Conservation (phyloP, 2,113 vertebrate species). For the Pollimyrus isidori region DNA sequence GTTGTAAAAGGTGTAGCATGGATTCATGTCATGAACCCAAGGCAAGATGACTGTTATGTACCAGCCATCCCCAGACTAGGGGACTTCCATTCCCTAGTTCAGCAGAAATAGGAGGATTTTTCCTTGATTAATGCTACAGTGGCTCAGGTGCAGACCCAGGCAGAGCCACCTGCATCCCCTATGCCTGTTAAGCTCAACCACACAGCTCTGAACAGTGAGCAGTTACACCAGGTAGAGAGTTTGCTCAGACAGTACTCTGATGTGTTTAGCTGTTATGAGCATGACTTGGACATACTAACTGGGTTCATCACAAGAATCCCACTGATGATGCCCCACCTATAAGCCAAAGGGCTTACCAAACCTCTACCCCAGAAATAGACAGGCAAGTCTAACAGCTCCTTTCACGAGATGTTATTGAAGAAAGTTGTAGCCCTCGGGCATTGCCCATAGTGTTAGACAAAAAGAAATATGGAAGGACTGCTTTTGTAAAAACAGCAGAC, state of each 20-base stretch:
- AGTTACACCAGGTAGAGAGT: not conserved
- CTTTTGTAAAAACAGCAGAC: too few species aligned
- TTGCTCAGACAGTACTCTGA: not conserved
- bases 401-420: constrained; percentile 20
- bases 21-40: not conserved
- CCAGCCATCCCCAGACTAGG: too few species aligned
- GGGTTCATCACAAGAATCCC: constrained; percentile 9
- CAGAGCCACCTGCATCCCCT: not conserved
- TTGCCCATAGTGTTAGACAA: not conserved
- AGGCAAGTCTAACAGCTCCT: constrained; percentile 23
- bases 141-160: not conserved
- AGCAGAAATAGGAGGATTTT: not conserved
- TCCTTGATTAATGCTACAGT: not conserved
- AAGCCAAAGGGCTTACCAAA: constrained; percentile 16
- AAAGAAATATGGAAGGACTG: too few species aligned
- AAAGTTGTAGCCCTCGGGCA: constrained; percentile 28
- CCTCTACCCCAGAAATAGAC: constrained; percentile 25
- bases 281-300: constrained; percentile 4
- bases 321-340: not conserved
- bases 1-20: not conserved
- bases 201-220: not conserved
- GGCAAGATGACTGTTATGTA: not conserved
- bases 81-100: too few species aligned
- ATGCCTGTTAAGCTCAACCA: too few species aligned
- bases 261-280: constrained; percentile 14